phyloP scores from a whole-genome alignment of 2,888 invertebrate genomes.

The Lampropteryx suffumata region DNA sequence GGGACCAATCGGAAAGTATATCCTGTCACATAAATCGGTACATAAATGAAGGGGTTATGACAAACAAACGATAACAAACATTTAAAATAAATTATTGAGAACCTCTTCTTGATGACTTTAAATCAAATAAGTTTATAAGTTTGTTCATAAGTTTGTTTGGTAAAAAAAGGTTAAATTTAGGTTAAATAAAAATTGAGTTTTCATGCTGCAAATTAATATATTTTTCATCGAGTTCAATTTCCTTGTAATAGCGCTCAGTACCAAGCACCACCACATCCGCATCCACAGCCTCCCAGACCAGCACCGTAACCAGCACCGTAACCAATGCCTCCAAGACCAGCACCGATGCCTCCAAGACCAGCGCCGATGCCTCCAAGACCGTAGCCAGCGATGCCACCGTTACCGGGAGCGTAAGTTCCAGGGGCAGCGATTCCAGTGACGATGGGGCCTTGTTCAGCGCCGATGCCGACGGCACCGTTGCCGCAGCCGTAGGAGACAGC shows the following conservation, averaged over 20 bases:
- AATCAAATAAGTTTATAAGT: no score
- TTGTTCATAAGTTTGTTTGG: no score
- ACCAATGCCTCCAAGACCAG: conserved; percentile 21
- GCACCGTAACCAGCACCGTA: conserved; percentile 30
- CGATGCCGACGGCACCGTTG: conserved; percentile 35
- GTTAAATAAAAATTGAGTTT: no score
- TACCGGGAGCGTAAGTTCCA: conserved; percentile 16
- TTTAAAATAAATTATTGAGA: no score
- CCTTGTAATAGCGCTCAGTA: neutral
- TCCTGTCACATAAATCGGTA: no score
- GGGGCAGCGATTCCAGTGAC: conserved; percentile 25
- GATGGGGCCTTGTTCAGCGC: conserved; percentile 19
- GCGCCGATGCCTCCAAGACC: conserved; percentile 17
- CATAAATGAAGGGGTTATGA: no score
- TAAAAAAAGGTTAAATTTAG: no score
- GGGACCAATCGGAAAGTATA: no score
- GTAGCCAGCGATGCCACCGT: conserved; percentile 4
- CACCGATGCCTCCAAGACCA: conserved; percentile 25
- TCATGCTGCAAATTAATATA: no score
- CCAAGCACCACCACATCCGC: conserved; percentile 35
- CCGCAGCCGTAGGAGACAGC: conserved; percentile 43
- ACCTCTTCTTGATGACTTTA: no score
- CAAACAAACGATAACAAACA: no score
- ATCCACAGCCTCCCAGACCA: conserved; percentile 19
- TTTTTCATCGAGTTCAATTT: no score